A percentile compares a stretch with the other conserved stretches of the same genome.
Evolutionary conservation across 2,797 vertebrate genomes (phyloP).

Genomic region (Diplodus sargus): DNA sequence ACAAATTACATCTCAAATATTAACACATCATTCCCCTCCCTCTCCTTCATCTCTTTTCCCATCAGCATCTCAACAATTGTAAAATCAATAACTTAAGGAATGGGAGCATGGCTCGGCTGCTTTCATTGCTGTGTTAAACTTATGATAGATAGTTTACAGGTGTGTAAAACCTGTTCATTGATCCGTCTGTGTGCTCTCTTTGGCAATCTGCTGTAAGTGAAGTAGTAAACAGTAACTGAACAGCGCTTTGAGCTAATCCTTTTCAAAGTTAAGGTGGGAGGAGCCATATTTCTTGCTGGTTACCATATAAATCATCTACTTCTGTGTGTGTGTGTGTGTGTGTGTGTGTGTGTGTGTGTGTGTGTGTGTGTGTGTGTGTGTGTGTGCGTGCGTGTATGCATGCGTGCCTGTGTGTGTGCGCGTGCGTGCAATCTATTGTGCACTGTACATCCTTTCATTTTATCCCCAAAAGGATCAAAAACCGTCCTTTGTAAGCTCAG

Average conservation of each 20-base stretch:
- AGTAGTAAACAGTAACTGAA: neutral
- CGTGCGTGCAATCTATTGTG: neutral
- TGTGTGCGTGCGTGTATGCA: neutral
- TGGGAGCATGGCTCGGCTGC: neutral
- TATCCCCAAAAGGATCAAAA: neutral
- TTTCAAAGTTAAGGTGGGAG: constrained; percentile 14
- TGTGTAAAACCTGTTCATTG: constrained; percentile 34
- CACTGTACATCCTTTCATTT: neutral
- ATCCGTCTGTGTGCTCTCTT: constrained; percentile 17
- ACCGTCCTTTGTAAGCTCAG: neutral
- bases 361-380: neutral
- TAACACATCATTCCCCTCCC: neutral
- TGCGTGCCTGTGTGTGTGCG: too few species aligned
- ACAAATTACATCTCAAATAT: constrained; percentile 1
- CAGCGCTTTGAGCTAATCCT: constrained; percentile 24
- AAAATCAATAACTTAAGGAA: neutral
- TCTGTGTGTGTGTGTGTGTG: neutral
- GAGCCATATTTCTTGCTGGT: constrained; percentile 23
- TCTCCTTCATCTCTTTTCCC: neutral
- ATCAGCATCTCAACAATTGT: constrained; percentile 9
- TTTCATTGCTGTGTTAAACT: constrained; percentile 39
- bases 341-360: too few species aligned
- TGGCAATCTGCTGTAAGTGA: constrained; percentile 10
- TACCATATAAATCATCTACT: constrained; percentile 42
- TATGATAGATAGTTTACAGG: constrained; percentile 35